These are phyloP conservation scores for Phalacrocorax aristotelis DNA, from an alignment of 2,113 vertebrate species.

Conservation along the genomic window DNA sequence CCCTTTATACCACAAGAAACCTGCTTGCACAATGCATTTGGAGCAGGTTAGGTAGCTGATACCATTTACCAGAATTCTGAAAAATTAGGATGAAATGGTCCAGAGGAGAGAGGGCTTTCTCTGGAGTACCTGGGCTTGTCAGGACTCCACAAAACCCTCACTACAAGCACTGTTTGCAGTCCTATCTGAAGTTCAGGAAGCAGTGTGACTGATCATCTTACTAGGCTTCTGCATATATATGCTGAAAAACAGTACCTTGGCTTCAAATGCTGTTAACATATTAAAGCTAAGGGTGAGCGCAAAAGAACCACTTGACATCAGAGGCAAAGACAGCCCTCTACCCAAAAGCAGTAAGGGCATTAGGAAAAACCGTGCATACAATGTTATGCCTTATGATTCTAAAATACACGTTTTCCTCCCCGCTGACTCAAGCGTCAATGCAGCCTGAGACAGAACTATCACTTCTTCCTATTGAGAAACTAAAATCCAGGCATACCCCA, in stretches of 20 bases:
- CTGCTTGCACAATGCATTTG: neutral
- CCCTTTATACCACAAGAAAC: neutral
- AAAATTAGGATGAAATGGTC: neutral
- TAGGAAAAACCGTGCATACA: neutral
- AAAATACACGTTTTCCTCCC: neutral
- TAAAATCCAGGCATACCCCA: neutral
- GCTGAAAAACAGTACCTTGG: neutral
- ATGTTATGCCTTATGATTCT: neutral
- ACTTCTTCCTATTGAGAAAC: neutral
- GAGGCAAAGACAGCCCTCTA: neutral
- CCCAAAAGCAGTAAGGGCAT: neutral
- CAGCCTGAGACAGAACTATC: neutral
- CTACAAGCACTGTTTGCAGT: neutral
- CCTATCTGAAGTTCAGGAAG: neutral
- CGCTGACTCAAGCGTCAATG: neutral
- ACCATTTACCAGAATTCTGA: constrained; percentile 1
- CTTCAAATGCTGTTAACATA: neutral
- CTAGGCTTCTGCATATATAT: neutral
- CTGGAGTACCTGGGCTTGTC: neutral
- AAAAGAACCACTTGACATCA: neutral
- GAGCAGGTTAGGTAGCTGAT: neutral
- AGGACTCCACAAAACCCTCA: neutral
- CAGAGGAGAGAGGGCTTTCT: neutral
- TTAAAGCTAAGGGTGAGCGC: neutral
- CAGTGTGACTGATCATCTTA: neutral